phyloP scores from a whole-genome alignment of 2,113 vertebrate species.

The Oreotrochilus melanogaster region DNA sequence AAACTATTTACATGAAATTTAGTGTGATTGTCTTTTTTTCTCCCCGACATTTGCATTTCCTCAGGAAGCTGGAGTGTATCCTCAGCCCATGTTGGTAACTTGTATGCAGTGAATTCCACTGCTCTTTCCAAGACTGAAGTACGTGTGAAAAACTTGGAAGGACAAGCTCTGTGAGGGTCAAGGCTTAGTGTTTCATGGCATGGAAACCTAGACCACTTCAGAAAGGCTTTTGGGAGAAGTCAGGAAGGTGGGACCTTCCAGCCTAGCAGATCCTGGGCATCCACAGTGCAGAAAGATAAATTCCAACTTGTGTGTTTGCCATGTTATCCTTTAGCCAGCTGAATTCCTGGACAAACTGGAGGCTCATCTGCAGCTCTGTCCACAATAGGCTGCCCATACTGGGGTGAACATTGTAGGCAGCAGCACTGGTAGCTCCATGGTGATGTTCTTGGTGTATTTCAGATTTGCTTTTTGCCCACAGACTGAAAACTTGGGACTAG shows the following conservation, averaged over 20 bases:
- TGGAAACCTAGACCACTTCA: background rate
- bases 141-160: background rate
- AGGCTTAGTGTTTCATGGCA: background rate
- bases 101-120: background rate
- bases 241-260: background rate
- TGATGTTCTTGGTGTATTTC: background rate
- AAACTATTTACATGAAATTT: slow-evolving; percentile 69
- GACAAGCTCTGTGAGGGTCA: background rate
- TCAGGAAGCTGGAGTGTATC: background rate
- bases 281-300: background rate
- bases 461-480: background rate
- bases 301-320: background rate
- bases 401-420: background rate
- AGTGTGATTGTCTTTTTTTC: background rate
- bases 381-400: background rate
- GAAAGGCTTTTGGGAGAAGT: background rate
- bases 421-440: background rate
- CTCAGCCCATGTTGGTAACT: background rate
- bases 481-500: background rate
- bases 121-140: background rate
- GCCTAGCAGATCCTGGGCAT: background rate
- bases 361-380: background rate
- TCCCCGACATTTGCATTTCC: background rate
- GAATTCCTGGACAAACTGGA: background rate
- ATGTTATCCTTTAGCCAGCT: background rate